A percentile compares a stretch with the other conserved stretches of the same genome.
Evolutionary conservation across 2,888 invertebrate species (phyloP).

Genomic region (Dysmachus trigonus): DNA sequence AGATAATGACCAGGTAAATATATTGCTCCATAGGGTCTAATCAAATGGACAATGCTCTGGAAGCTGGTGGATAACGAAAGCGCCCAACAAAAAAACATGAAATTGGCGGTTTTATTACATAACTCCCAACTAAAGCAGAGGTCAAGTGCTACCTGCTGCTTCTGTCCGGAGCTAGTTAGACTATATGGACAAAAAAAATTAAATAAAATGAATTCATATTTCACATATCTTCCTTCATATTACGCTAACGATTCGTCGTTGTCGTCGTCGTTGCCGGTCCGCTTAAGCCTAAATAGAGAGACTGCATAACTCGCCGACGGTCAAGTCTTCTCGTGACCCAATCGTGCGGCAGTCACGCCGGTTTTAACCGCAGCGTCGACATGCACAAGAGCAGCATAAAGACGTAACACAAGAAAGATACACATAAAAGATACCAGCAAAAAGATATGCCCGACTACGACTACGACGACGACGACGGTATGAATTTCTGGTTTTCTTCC

Average conservation of each 20-base stretch:
- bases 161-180: not conserved
- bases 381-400: not conserved
- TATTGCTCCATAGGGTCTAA: constrained; percentile 9
- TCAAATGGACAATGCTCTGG: constrained; percentile 14
- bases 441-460: not conserved
- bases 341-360: not conserved
- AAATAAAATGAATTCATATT: not conserved
- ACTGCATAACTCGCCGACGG: not conserved
- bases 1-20: not conserved
- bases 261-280: not conserved
- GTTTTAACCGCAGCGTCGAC: not conserved
- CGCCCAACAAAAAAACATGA: not conserved
- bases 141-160: constrained; percentile 12
- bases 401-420: not conserved
- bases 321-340: constrained; percentile 28
- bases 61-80: not conserved
- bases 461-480: not conserved
- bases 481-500: constrained; percentile 4
- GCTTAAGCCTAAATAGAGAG: not conserved
- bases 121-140: not conserved
- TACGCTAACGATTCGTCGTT: not conserved
- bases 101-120: not conserved
- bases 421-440: not conserved
- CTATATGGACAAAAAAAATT: not conserved
- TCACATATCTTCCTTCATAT: not conserved